Percentiles rank a stretch among this genome's conserved stretches.
phyloP scores from a whole-genome alignment of 1,140 invertebrate species.

The Lerema accius region DNA sequence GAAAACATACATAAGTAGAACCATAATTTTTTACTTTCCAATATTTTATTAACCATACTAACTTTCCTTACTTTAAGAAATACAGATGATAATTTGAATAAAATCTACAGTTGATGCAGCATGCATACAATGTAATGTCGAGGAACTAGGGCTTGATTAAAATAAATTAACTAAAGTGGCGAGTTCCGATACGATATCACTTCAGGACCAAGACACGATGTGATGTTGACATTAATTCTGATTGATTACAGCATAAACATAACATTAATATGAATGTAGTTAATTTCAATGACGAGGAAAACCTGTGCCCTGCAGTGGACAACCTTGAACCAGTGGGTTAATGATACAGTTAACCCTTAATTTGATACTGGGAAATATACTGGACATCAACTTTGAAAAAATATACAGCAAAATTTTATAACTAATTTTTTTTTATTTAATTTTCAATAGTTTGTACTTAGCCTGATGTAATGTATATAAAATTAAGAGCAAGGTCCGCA shows the following conservation, averaged over 20 bases:
- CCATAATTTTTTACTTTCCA: too few species aligned
- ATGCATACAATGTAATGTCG: too few species aligned
- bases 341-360: not conserved
- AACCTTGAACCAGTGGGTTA: not conserved
- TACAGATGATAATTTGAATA: not conserved
- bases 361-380: too few species aligned
- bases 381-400: too few species aligned
- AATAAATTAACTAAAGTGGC: conserved; percentile 27
- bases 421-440: too few species aligned
- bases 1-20: too few species aligned
- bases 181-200: conserved; percentile 25
- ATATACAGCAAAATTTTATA: too few species aligned
- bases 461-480: too few species aligned
- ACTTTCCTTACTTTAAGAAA: too few species aligned
- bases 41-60: too few species aligned
- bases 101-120: conserved; percentile 9
- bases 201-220: conserved; percentile 6
- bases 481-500: too few species aligned
- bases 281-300: conserved; percentile 3
- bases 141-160: conserved; percentile 16
- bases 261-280: not conserved
- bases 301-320: not conserved
- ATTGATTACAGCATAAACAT: not conserved
- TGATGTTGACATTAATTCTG: conserved; percentile 3
- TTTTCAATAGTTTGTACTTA: too few species aligned